These are phyloP conservation scores for Autographa gamma DNA, from an alignment of 2,888 invertebrate genomes.

Conservation along the genomic window DNA sequence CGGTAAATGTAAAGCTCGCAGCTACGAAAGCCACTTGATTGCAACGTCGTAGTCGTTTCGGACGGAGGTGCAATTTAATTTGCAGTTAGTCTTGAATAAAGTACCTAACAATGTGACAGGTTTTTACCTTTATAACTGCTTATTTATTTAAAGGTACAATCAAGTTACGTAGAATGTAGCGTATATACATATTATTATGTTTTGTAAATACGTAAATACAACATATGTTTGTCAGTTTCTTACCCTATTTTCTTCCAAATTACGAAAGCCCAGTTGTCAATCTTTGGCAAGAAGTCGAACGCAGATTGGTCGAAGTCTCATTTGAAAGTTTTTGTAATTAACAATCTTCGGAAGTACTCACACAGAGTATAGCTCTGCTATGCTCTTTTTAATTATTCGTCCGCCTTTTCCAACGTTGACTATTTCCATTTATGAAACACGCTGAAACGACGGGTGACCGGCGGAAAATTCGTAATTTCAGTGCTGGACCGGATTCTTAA, in stretches of 20 bases:
- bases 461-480: conserved; percentile 37
- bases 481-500: conserved; percentile 19
- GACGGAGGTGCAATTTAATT: conserved; percentile 56
- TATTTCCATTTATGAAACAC: conserved; percentile 47
- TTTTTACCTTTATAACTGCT: neutral
- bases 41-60: conserved; percentile 45
- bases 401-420: conserved; percentile 32
- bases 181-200: neutral
- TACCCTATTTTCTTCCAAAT: too few relatives aligned
- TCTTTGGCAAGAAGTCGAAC: neutral
- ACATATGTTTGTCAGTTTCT: too few relatives aligned
- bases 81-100: conserved; percentile 50
- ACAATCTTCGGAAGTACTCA: conserved; percentile 11
- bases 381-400: conserved; percentile 50
- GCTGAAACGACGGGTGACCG: conserved; percentile 23
- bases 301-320: conserved; percentile 13
- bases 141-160: neutral
- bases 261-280: neutral
- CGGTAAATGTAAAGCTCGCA: conserved; percentile 39
- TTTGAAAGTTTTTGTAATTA: conserved; percentile 12
- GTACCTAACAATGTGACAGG: conserved; percentile 8
- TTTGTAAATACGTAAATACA: neutral
- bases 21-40: conserved; percentile 59
- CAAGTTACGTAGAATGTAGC: neutral
- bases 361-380: conserved; percentile 6